Evolutionary conservation across 35 echinoderm and acorn worm species (phyloP).

Genomic region (Anneissia japonica): DNA sequence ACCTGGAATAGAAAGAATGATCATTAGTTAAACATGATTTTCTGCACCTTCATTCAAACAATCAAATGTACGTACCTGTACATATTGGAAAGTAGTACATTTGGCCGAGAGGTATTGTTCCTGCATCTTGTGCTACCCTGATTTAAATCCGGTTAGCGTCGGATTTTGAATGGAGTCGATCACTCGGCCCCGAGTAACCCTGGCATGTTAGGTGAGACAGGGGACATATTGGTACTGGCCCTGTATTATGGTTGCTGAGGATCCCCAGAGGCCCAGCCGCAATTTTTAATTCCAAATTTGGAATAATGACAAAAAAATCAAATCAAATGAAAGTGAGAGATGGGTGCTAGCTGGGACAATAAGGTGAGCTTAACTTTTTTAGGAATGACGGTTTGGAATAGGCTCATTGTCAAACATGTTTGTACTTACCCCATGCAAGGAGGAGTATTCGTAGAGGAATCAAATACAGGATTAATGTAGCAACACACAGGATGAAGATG

Average conservation of each 20-base stretch:
- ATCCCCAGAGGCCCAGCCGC: too few species aligned
- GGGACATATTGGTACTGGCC: too few species aligned
- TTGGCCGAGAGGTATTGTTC: too few species aligned
- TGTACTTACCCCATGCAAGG: slow-evolving; percentile 84
- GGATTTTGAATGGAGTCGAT: too few species aligned
- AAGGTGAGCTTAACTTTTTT: too few species aligned
- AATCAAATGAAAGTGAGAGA: not conserved
- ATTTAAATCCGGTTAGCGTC: too few species aligned
- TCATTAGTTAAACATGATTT: not conserved
- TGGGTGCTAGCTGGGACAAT: too few species aligned
- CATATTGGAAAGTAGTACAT: not conserved
- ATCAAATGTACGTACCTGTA: not conserved
- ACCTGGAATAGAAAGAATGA: slow-evolving; percentile 36
- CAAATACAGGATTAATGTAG: slow-evolving; percentile 65
- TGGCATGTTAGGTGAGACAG: too few species aligned
- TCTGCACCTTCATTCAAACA: not conserved
- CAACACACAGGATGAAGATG: slow-evolving; percentile 59
- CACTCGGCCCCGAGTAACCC: too few species aligned
- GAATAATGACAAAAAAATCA: not conserved
- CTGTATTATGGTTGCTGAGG: too few species aligned
- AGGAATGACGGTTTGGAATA: too few species aligned
- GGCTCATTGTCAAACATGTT: not conserved
- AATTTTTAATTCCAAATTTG: not conserved
- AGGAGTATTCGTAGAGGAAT: slow-evolving; percentile 78
- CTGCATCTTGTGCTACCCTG: too few species aligned